Percentiles rank a stretch among this genome's conserved stretches.
Evolutionary conservation across 2,113 vertebrate genomes (phyloP).

Genomic region (Chionis minor): DNA sequence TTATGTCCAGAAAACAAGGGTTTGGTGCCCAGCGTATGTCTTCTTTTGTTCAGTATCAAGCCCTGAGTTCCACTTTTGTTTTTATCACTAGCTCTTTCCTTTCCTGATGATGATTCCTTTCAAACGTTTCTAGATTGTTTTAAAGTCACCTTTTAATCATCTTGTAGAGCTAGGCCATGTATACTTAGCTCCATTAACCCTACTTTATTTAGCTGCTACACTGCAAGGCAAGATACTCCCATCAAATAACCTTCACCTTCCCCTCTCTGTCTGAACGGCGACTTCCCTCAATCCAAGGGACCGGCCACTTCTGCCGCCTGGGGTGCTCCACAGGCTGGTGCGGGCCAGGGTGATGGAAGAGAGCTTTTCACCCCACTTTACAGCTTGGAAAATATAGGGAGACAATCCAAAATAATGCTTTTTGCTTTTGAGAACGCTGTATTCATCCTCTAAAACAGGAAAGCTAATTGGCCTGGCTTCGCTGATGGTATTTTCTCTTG

Average conservation of each 20-base stretch:
- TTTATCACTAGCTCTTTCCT: not conserved
- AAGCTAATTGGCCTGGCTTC: constrained; percentile 15
- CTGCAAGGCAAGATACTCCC: not conserved
- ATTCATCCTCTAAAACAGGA: not conserved
- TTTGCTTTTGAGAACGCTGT: not conserved
- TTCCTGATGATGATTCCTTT: not conserved
- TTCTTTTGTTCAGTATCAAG: not conserved
- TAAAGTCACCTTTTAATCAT: constrained; percentile 28
- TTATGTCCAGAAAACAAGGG: not conserved
- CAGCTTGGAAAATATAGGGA: not conserved
- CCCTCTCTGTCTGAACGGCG: not conserved
- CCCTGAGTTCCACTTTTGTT: not conserved
- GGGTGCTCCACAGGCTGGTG: not conserved
- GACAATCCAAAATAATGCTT: not conserved
- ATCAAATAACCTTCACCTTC: not conserved
- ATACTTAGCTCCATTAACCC: constrained; percentile 22
- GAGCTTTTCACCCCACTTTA: not conserved
- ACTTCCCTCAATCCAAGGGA: not conserved
- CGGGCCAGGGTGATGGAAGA: not conserved
- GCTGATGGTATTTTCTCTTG: constrained; percentile 23
- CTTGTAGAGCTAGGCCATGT: not conserved
- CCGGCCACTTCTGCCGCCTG: not conserved
- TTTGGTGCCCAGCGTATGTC: not conserved
- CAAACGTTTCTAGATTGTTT: not conserved
- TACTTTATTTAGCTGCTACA: constrained; percentile 9